Base-by-base conservation (phyloP, 2,888 invertebrate genomes). In the Cerastoderma edule region DNA sequence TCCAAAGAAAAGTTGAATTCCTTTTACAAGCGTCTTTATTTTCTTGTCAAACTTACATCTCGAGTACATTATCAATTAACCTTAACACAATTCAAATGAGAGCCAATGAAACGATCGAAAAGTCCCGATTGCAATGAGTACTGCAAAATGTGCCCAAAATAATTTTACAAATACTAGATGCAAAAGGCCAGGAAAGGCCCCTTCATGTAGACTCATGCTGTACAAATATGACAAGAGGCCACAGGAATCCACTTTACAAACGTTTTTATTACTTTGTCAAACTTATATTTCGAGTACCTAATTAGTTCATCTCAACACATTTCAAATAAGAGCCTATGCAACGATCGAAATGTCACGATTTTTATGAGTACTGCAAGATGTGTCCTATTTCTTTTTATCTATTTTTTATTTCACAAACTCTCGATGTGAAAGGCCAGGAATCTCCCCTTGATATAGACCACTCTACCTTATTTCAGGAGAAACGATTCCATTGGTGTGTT, bases 401-500 rank as follows among this genome's bases (percentile, higher is more conserved):
- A 50, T 50, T 50, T n/a, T 6, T 50, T 6, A n/a, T 50, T 22
- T 50, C 22, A 16, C 6, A n/a, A 6, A 6, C 16, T 50, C 5
- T n/a, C 22, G 22, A 6, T n/a, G 50, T 6, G 22, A 16, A n/a
- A 16, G 10, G 10, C 22, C 50, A 16, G 10, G 6, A n/a, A 13
- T 10, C 6, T 50, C 22, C 16, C 22, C 50, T 50, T 50, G 22
- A 16, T 50, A 6, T 50, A 50, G 10, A 39, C 48, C 32, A 13
- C 13, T 33, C 44, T 35, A 13, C 19, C 8, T 67, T 53, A 16
- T 28, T 35, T 27, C 65, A 74, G 74, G 57, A 69, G 28, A 69
- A 69, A 35, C 32, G 22, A 50, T 74, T 69, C 39, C 74, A 74
- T 19, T 65, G 66, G 39, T 74, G 74, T 65, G 74, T 74, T 3